A percentile compares a stretch with the other conserved stretches of the same genome.
Conservation (phyloP, 2,113 vertebrate genomes). For the Polyodon spathula region DNA sequence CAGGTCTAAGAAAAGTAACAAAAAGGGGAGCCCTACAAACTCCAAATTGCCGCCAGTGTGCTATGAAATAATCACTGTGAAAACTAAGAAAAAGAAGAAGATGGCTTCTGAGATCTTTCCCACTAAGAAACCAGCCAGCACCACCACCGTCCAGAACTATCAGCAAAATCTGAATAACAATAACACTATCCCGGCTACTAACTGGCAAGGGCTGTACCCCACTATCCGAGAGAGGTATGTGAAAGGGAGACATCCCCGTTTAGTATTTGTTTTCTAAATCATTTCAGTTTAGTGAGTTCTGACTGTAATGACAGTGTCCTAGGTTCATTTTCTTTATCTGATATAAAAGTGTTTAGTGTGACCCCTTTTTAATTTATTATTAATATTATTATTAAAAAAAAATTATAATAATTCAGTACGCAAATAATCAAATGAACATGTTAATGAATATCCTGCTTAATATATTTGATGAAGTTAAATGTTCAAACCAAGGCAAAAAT, state of each 20-base stretch:
- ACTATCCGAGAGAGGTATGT: conserved; percentile 92
- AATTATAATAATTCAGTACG: too few species aligned
- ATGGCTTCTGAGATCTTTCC: conserved; percentile 95
- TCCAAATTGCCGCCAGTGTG: conserved; percentile 90
- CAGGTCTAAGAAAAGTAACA: conserved; percentile 88
- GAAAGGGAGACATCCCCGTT: background rate
- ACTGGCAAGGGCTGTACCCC: conserved; percentile 94
- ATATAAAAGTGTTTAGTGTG: too few species aligned
- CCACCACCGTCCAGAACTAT: conserved; percentile 77
- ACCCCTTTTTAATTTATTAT: too few species aligned
- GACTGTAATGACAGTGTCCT: too few species aligned
- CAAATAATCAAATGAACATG: too few species aligned
- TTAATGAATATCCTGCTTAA: too few species aligned
- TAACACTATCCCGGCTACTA: conserved; percentile 87
- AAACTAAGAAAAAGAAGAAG: conserved; percentile 90
- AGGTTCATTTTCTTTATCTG: too few species aligned
- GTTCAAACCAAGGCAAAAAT: too few species aligned
- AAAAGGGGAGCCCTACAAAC: conserved; percentile 72
- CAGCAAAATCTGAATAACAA: conserved; percentile 96
- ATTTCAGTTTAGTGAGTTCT: too few species aligned
- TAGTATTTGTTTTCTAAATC: too few species aligned
- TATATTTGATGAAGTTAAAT: too few species aligned
- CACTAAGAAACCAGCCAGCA: conserved; percentile 68
- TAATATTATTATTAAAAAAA: too few species aligned
- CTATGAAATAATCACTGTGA: conserved; percentile 98